Evolutionary conservation across 2,888 invertebrate genomes (phyloP), one percentile per base, ranked within the genome.

Genomic region (Ophion ventricosus): DNA sequence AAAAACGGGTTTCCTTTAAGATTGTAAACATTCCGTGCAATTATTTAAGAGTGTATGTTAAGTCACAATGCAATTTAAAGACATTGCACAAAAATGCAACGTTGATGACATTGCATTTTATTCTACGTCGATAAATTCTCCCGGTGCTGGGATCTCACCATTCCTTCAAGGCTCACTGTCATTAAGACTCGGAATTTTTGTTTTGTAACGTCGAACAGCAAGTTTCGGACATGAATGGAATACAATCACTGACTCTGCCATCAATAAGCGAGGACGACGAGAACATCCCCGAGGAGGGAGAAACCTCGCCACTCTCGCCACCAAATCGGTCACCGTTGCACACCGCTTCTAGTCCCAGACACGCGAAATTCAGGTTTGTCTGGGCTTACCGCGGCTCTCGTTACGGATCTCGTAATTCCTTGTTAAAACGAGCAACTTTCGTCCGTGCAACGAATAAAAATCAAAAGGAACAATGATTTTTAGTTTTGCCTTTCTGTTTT

Each of bases 251-350:
- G 86, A 97, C 97, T 0, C 94, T 98, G 64, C 98, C 98, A 2
- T 98, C 98, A 56, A 99, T 99, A 92, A 98, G 98, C 82, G 98
- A 99, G 93, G 98, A 98, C 88, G 98, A 98, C 91, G 98, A 98
- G 93, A 98, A 98, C 90, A 93, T 94, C 29, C 96, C 96, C 35
- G 97, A 97, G 54, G 97, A 97, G 81, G 96, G 96, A 43, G 94
- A 95, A 90, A 94, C 95, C 11, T 95, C 96, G 5, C 94, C 96
- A 0, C 88, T 94, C n/a, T 95, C 96, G 69, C 96, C 95, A 35
- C 96, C 95, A 78, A 96, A 95, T 90, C 94, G 93, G 91, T 95
- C 95, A 26, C 96, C 96, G 0, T 92, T 95, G 73, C 92, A 92
- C 78, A 87, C 90, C 4, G 90, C 90, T 25, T 93, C 92, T 85